Conservation (phyloP, 2,888 invertebrate species). For the Anodontia alba region DNA sequence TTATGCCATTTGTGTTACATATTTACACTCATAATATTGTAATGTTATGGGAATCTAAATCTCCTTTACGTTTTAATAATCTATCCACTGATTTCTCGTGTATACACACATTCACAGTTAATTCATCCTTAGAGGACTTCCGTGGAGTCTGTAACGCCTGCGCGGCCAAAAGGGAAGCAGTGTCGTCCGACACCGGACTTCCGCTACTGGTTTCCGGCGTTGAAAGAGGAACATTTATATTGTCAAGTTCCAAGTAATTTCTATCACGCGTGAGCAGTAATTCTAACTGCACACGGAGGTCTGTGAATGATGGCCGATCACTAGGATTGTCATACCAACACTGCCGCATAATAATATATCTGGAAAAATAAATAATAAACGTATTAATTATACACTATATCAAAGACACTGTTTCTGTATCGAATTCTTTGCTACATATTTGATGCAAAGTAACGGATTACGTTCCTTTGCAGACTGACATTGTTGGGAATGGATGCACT, state of each 20-base stretch:
- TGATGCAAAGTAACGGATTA: too few relatives aligned
- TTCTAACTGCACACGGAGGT: conserved; percentile 80
- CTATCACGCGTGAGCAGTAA: conserved; percentile 77
- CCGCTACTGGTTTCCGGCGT: conserved; percentile 76
- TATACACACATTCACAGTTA: conserved; percentile 70
- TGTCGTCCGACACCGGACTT: conserved; percentile 66
- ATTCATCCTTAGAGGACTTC: conserved; percentile 62
- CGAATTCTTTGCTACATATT: too few relatives aligned
- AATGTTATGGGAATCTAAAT: conserved; percentile 58
- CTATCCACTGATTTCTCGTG: conserved; percentile 76
- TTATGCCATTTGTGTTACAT: too few relatives aligned
- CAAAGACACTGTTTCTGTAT: too few relatives aligned
- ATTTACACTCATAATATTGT: conserved; percentile 50
- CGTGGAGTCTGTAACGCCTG: conserved; percentile 56
- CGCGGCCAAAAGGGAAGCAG: conserved; percentile 61
- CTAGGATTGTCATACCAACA: conserved; percentile 81
- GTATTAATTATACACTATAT: too few relatives aligned
- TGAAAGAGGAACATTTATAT: conserved; percentile 80
- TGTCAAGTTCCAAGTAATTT: conserved; percentile 82
- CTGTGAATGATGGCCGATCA: conserved; percentile 80
- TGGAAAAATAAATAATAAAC: conserved; percentile 38
- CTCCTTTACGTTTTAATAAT: conserved; percentile 67
- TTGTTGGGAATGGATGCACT: too few relatives aligned
- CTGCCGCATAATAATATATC: conserved; percentile 82
- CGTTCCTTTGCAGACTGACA: too few relatives aligned